Evolutionary conservation across 2,888 invertebrate species (phyloP).

Genomic region (Anthophora plumipes): DNA sequence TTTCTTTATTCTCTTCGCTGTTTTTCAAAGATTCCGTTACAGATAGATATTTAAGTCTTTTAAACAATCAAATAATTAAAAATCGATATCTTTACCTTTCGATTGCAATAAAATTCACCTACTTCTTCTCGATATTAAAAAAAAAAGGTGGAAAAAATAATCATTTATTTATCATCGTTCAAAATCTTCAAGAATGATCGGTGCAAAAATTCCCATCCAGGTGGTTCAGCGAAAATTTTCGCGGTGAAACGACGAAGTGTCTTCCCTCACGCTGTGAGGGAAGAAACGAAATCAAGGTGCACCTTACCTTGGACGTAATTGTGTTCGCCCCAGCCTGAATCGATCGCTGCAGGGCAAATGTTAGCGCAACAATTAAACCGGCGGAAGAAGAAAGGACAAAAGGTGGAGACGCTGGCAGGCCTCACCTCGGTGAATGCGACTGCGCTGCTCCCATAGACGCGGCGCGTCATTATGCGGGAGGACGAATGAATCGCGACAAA

Average conservation of each 20-base stretch:
- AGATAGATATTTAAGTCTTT: too few relatives aligned
- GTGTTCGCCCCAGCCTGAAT: slow-evolving; percentile 49
- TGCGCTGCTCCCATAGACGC: slow-evolving; percentile 67
- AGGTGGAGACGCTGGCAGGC: slow-evolving; percentile 57
- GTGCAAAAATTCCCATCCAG: neutral
- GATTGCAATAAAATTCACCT: too few relatives aligned
- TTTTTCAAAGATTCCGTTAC: too few relatives aligned
- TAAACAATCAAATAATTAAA: too few relatives aligned
- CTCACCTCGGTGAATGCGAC: slow-evolving; percentile 62
- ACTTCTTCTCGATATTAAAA: too few relatives aligned
- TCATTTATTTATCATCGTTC: too few relatives aligned
- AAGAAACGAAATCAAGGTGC: slow-evolving; percentile 54
- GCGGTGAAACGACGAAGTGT: slow-evolving; percentile 7
- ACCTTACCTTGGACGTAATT: slow-evolving; percentile 61
- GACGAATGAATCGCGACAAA: slow-evolving; percentile 75
- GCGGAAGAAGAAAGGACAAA: slow-evolving; percentile 64
- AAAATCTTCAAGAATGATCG: neutral
- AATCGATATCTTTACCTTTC: too few relatives aligned
- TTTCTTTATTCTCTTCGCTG: too few relatives aligned
- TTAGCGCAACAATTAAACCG: slow-evolving; percentile 72
- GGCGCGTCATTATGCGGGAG: slow-evolving; percentile 73
- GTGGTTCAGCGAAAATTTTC: neutral
- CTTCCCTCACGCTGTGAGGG: neutral
- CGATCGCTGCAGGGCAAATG: slow-evolving; percentile 70
- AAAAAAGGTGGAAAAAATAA: too few relatives aligned